Evolutionary conservation across 2,113 vertebrate genomes (phyloP).

Genomic region (Corapipo altera): DNA sequence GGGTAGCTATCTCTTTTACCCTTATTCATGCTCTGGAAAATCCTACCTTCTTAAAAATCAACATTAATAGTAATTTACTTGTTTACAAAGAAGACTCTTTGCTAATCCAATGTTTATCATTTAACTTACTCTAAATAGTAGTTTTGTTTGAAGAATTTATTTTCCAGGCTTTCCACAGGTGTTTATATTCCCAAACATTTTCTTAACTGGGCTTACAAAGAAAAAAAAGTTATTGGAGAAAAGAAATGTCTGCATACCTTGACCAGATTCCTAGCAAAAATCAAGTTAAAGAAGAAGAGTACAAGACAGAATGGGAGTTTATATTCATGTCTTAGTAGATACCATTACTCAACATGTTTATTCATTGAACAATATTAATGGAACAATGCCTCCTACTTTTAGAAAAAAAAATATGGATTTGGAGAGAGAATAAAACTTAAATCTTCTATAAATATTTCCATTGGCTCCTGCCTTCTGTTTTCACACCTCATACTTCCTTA

Average conservation of each 20-base stretch:
- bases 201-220: not conserved
- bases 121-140: not conserved
- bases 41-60: not conserved
- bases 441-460: not conserved
- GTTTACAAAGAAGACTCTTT: not conserved
- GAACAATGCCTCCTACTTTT: not conserved
- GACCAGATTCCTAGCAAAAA: not conserved
- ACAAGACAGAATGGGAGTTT: not conserved
- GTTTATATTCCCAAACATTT: not conserved
- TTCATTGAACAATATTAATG: not conserved
- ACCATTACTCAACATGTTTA: not conserved
- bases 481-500: not conserved
- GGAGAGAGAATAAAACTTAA: not conserved
- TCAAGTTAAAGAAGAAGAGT: not conserved
- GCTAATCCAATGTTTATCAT: not conserved
- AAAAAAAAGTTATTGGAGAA: not conserved
- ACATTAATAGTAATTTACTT: not conserved
- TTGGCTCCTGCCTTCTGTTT: not conserved
- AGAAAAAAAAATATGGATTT: not conserved
- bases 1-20: not conserved
- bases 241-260: not conserved
- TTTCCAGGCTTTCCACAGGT: not conserved
- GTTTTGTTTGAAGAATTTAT: not conserved
- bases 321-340: not conserved
- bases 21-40: not conserved